phyloP scores from a whole-genome alignment of 2,888 invertebrate species.

The Drosophila bunnanda region DNA sequence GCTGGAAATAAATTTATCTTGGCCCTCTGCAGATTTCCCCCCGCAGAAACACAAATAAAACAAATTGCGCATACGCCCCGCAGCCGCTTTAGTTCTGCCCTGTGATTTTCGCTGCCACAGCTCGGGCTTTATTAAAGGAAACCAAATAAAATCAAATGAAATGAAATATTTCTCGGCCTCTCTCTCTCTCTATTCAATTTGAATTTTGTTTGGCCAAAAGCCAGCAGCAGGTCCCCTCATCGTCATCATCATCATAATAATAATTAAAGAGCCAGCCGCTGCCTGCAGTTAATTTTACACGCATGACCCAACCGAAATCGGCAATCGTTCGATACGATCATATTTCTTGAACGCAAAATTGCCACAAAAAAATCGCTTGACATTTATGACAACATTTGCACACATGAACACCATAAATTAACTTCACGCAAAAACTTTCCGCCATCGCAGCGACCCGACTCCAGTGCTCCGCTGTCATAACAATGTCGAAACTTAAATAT shows the following conservation, averaged over 20 bases:
- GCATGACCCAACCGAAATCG: conserved; percentile 37
- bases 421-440: conserved; percentile 57
- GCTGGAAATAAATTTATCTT: conserved; percentile 38
- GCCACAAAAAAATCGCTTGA: conserved; percentile 59
- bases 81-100: conserved; percentile 44
- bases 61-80: conserved; percentile 70
- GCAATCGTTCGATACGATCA: conserved; percentile 36
- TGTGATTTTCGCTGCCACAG: conserved; percentile 54
- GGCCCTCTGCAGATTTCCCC: background rate
- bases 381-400: conserved; percentile 79
- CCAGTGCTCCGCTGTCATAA: conserved; percentile 59
- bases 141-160: conserved; percentile 41
- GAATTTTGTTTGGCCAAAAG: conserved; percentile 35
- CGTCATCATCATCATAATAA: conserved; percentile 2
- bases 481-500: conserved; percentile 79
- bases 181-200: conserved; percentile 41
- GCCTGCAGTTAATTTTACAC: conserved; percentile 46
- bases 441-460: conserved; percentile 16
- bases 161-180: conserved; percentile 18
- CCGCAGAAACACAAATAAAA: conserved; percentile 49
- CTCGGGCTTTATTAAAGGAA: conserved; percentile 49
- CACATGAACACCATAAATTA: conserved; percentile 79
- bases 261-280: conserved; percentile 55
- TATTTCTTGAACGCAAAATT: conserved; percentile 54
- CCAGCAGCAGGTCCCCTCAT: conserved; percentile 12